Percentiles rank a stretch among this genome's conserved stretches.
These are phyloP conservation scores for Perdita meconis DNA, from an alignment of 2,888 invertebrate species.

Conservation along the genomic window DNA sequence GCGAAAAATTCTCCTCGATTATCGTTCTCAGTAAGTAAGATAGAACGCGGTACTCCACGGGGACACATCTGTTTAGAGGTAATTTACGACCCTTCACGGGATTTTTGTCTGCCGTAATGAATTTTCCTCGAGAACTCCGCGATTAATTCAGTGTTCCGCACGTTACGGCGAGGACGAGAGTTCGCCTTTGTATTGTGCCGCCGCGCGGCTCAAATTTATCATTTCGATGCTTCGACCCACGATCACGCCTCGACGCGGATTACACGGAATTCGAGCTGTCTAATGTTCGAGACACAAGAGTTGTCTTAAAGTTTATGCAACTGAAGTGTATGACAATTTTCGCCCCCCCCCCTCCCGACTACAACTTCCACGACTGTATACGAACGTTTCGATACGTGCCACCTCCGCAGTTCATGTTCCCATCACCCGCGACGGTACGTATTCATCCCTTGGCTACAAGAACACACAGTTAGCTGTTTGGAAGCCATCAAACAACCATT, in stretches of 20 bases:
- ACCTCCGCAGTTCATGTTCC: neutral
- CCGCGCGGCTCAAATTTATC: conserved; percentile 3
- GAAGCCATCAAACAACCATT: conserved; percentile 32
- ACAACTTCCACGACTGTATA: neutral
- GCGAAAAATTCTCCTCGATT: conserved; percentile 34
- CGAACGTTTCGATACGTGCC: conserved; percentile 4
- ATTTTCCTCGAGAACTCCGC: conserved; percentile 9
- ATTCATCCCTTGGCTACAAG: conserved; percentile 2
- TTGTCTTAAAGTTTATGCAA: conserved; percentile 15
- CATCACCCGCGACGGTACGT: neutral
- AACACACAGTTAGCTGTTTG: conserved; percentile 19
- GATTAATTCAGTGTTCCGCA: neutral
- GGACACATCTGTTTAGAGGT: conserved; percentile 40
- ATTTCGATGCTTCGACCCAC: too few species aligned
- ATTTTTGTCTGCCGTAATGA: conserved; percentile 23
- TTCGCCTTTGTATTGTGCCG: too few species aligned
- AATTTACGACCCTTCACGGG: conserved; percentile 11
- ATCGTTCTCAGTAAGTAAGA: conserved; percentile 46
- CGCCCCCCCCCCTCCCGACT: neutral
- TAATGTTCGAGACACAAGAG: neutral
- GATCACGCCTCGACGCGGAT: neutral
- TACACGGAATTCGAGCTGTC: neutral
- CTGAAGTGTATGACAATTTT: conserved; percentile 15
- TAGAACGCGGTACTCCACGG: conserved; percentile 21
- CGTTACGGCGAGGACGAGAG: neutral